Evolutionary conservation across 2,113 vertebrate species (phyloP), one percentile per base, ranked within the genome.

Genomic region (Poeciliopsis retropinna): DNA sequence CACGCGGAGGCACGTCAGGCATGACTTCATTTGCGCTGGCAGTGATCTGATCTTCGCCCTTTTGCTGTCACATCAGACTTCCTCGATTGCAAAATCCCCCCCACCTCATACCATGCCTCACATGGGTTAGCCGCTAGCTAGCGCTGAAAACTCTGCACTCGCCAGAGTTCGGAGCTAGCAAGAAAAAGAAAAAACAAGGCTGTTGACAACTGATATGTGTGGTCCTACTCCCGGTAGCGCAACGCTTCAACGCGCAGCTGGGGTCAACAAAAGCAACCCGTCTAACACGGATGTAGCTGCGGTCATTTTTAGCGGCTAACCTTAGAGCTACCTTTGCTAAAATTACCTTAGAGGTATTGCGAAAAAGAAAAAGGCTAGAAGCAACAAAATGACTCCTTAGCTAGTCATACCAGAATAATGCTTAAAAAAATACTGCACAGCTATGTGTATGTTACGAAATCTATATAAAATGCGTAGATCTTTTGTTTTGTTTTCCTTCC

Each of bases 401-500:
- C 51, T 57, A n/a, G 5, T 57, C n/a, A n/a, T 54, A 54, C 25
- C 19, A n/a, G 51, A 6, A 11, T 19, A 19, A 19, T 47, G 1
- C 7, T 57, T 2, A 54, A 54, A 54, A n/a, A 25, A 7, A 31
- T 54, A 54, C 15, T 9, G 22, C 8, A 54, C 15, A 25, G 22
- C 1, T 54, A 1, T 25, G 2, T n/a, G 5, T 22, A 10, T 57
- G 51, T n/a, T 25, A 57, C 25, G 25, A 25, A 57, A 57, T 57
- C 2, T n/a, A 57, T 57, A n/a, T n/a, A n/a, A 57, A 17, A 31
- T 10, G 19, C 15, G 28, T 6, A 51, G 30, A 19, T 47, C 14
- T 47, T 47, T 17, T 47, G 39, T 41, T 47, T 60, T 84, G 82
- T 66, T 84, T 70, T 85, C 75, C 62, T 64, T 70, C 85, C 78